Percentiles rank a stretch among this genome's conserved stretches.
Evolutionary conservation across 2,888 invertebrate species (phyloP).

Genomic region (Hypsopygia costalis): DNA sequence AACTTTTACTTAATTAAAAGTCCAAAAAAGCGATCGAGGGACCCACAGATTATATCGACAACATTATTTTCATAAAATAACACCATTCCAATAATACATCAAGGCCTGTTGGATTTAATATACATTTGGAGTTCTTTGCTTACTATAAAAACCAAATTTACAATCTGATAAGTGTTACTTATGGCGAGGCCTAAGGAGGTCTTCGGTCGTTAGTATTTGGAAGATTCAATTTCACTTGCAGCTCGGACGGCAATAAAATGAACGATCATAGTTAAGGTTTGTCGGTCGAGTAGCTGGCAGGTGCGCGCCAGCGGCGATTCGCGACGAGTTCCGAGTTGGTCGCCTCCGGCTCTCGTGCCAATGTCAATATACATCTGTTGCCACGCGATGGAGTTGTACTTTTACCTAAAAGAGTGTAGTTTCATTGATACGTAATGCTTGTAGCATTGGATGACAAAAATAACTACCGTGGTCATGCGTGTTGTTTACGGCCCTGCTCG

Average conservation of each 20-base stretch:
- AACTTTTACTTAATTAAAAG: slow-evolving; percentile 19
- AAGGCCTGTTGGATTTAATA: no score
- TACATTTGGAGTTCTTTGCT: no score
- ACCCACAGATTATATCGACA: slow-evolving; percentile 3
- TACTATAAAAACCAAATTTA: not conserved
- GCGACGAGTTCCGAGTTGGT: slow-evolving; percentile 20
- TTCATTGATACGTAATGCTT: not conserved
- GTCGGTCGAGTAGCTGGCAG: slow-evolving; percentile 30
- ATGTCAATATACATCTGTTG: slow-evolving; percentile 28
- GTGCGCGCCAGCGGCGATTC: slow-evolving; percentile 17
- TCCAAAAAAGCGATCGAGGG: slow-evolving; percentile 7
- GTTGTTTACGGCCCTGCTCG: no score
- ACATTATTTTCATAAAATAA: no score
- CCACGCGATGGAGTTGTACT: slow-evolving; percentile 5
- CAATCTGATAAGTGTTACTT: slow-evolving; percentile 11
- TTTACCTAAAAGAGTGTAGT: slow-evolving; percentile 2
- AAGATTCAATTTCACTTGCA: slow-evolving; percentile 35
- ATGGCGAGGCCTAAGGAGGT: slow-evolving; percentile 9
- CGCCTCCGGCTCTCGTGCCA: slow-evolving; percentile 37
- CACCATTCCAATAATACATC: no score
- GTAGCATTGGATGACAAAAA: not conserved
- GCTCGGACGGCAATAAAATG: slow-evolving; percentile 30
- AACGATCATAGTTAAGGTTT: slow-evolving; percentile 28
- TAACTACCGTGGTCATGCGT: not conserved
- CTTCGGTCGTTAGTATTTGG: slow-evolving; percentile 17